Evolutionary conservation across 2,888 invertebrate species (phyloP).

Genomic region (Bruchidius siliquastri): DNA sequence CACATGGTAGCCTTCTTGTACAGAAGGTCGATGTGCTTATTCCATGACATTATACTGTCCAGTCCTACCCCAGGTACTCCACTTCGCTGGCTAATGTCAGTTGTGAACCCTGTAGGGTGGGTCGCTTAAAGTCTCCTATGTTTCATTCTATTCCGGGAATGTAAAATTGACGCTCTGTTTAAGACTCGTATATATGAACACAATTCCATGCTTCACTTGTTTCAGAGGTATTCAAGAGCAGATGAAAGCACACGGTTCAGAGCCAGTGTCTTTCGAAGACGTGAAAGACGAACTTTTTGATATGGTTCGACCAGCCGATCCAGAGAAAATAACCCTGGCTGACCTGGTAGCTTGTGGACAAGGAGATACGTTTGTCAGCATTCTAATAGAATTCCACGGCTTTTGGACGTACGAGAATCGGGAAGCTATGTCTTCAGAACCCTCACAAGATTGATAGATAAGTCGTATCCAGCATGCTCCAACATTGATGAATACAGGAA

Average conservation of each 20-base stretch:
- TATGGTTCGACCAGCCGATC: conserved; percentile 89
- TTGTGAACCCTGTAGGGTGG: no score
- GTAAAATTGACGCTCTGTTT: no score
- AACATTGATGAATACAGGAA: no score
- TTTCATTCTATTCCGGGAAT: no score
- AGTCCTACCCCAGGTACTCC: no score
- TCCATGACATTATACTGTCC: no score
- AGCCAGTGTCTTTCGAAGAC: conserved; percentile 86
- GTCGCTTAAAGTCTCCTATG: no score
- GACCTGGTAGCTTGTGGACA: conserved; percentile 85
- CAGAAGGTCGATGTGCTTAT: no score
- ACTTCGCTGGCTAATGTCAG: no score
- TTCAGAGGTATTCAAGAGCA: conserved; percentile 83
- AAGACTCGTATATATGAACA: no score
- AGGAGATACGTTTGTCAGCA: conserved; percentile 90
- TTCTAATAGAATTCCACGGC: conserved; percentile 90
- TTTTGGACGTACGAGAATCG: conserved; percentile 97
- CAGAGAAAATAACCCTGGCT: conserved; percentile 76
- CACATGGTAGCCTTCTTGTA: no score
- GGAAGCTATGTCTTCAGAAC: conserved; percentile 70
- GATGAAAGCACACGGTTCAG: conserved; percentile 82
- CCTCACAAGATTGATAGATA: conserved; percentile 35
- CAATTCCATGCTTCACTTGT: neutral
- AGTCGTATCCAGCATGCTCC: no score
- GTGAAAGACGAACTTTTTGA: conserved; percentile 97